phyloP scores from a whole-genome alignment of 1,140 invertebrate species.

The Zaprionus lachaisei region DNA sequence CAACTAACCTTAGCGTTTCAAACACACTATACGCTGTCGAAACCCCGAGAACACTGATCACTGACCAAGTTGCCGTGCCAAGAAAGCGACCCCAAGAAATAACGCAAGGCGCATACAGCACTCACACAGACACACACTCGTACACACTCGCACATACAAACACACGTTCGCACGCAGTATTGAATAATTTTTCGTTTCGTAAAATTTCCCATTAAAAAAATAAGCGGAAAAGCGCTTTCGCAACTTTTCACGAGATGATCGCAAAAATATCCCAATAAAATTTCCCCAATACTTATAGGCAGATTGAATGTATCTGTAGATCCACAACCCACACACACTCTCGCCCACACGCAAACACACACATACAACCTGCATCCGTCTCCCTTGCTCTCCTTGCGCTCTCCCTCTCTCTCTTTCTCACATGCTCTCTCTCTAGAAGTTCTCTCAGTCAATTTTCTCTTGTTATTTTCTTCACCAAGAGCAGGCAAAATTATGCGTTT shows the following conservation, averaged over 20 bases:
- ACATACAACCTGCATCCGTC: not conserved
- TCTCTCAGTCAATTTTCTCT: slow-evolving; percentile 16
- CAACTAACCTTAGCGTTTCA: slow-evolving; percentile 85
- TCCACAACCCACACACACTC: not conserved
- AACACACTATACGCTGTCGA: slow-evolving; percentile 85
- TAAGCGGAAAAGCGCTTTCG: slow-evolving; percentile 71
- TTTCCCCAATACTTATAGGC: slow-evolving; percentile 50
- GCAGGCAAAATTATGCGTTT: slow-evolving; percentile 67
- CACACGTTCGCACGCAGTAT: slow-evolving; percentile 53
- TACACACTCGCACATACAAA: not conserved
- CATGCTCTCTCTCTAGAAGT: slow-evolving; percentile 12
- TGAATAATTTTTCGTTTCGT: slow-evolving; percentile 69
- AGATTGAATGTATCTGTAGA: slow-evolving; percentile 5
- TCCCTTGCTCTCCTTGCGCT: not conserved
- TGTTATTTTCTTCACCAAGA: slow-evolving; percentile 25
- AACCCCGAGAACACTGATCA: slow-evolving; percentile 85
- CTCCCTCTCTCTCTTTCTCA: not conserved
- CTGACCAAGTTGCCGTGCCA: slow-evolving; percentile 73
- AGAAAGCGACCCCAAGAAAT: slow-evolving; percentile 74
- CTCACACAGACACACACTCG: slow-evolving; percentile 33
- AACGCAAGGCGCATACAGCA: slow-evolving; percentile 57
- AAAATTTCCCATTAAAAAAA: slow-evolving; percentile 80
- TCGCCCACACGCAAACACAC: slow-evolving; percentile 7
- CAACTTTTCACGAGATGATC: slow-evolving; percentile 54
- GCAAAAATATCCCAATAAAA: slow-evolving; percentile 35